These are phyloP conservation scores for Pyrgilauda ruficollis DNA, from an alignment of 2,113 vertebrate species.

Conservation along the genomic window DNA sequence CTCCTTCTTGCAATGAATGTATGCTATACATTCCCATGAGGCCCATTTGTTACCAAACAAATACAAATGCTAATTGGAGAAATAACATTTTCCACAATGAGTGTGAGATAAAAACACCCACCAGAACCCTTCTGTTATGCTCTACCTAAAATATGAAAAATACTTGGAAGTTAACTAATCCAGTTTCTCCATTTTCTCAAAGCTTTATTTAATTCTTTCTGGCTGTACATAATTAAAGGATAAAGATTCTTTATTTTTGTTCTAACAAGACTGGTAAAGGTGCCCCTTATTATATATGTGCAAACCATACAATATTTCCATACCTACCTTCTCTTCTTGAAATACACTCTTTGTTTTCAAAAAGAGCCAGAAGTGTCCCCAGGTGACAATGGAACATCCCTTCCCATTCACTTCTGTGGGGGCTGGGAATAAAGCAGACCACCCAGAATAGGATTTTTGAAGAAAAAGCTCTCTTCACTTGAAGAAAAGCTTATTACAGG, in stretches of 20 bases:
- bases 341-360: neutral
- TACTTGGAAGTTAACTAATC: neutral
- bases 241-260: neutral
- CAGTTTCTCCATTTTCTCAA: neutral
- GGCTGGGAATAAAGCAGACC: constrained; percentile 7
- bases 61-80: neutral
- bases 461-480: neutral
- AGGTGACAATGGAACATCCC: neutral
- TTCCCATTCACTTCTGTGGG: neutral
- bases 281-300: neutral
- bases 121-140: neutral
- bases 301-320: neutral
- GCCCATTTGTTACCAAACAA: neutral
- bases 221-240: neutral
- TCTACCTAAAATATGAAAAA: neutral
- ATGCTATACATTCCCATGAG: neutral
- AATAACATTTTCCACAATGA: neutral
- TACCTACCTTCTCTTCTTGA: neutral
- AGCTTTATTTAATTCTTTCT: neutral
- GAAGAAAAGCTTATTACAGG: constrained; percentile 17
- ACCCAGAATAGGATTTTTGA: constrained; percentile 18
- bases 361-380: neutral
- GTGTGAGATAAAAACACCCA: neutral
- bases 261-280: neutral
- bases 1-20: neutral